These are phyloP conservation scores for Sebastes cheni DNA, from an alignment of 2,797 vertebrate genomes.

Conservation along the genomic window DNA sequence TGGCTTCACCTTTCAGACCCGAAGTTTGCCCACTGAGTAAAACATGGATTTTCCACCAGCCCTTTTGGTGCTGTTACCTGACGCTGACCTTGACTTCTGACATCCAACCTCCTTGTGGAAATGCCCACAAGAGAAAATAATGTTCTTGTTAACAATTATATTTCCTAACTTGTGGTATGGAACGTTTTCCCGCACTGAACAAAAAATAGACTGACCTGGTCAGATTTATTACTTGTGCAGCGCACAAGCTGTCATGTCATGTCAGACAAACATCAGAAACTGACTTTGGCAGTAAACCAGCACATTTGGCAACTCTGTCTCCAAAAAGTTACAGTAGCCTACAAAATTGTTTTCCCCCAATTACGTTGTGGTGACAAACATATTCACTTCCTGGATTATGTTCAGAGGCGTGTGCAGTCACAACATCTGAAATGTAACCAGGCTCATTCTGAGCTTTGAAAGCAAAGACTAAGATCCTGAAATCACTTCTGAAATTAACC, in stretches of 20 bases:
- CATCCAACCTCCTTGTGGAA: background rate
- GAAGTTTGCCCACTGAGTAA: background rate
- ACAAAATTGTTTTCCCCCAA: background rate
- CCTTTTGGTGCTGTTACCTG: fast-evolving
- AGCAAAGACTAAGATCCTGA: background rate
- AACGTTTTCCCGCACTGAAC: background rate
- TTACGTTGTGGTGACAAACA: background rate
- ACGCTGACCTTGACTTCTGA: background rate
- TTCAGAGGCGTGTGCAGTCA: background rate
- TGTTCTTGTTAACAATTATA: background rate
- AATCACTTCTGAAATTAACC: background rate
- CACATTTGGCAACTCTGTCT: background rate
- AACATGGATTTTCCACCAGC: background rate
- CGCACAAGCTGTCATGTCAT: background rate
- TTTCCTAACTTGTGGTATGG: background rate
- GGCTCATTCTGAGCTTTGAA: background rate
- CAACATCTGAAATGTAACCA: background rate
- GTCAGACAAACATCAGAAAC: background rate
- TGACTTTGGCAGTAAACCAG: background rate
- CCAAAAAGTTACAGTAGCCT: too few species aligned
- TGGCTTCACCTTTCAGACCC: fast-evolving
- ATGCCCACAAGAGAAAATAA: background rate
- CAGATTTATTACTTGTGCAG: background rate
- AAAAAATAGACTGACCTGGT: background rate
- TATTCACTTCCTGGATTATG: background rate